Evolutionary conservation across 2,797 vertebrate species (phyloP).

Genomic region (Sarcoramphus papa): DNA sequence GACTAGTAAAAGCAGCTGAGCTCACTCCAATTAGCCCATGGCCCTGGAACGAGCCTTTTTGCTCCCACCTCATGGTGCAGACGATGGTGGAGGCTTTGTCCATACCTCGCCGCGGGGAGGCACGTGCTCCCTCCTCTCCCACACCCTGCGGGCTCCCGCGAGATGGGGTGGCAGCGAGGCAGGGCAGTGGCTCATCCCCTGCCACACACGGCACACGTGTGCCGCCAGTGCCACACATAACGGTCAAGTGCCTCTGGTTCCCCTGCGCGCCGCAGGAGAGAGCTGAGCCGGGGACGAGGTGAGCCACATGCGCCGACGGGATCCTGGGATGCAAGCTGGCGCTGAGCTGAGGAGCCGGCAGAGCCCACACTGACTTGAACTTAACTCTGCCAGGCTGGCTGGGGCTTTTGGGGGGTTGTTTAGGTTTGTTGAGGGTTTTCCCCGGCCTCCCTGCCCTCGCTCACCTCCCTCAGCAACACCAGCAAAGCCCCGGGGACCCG

Average conservation of each 20-base stretch:
- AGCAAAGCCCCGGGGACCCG: background rate
- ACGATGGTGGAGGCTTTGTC: background rate
- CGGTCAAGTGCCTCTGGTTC: background rate
- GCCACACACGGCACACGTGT: fast-evolving
- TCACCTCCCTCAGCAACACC: background rate
- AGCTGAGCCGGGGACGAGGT: fast-evolving
- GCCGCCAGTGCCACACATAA: fast-evolving
- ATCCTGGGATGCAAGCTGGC: no score
- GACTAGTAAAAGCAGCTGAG: background rate
- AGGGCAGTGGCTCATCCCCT: background rate
- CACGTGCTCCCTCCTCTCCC: background rate
- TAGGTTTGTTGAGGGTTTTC: background rate
- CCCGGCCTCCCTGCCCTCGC: background rate
- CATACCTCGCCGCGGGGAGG: background rate
- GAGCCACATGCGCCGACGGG: fast-evolving
- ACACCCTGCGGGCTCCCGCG: fast-evolving
- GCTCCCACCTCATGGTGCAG: background rate
- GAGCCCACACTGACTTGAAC: fast-evolving
- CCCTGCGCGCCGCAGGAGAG: no score
- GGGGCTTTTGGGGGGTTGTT: background rate
- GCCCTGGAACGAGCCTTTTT: background rate
- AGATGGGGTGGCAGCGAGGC: background rate
- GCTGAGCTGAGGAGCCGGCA: background rate
- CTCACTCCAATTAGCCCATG: background rate
- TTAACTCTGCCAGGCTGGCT: background rate